These are phyloP conservation scores for Thaleichthys pacificus DNA, from an alignment of 2,797 vertebrate genomes.

Conservation along the genomic window DNA sequence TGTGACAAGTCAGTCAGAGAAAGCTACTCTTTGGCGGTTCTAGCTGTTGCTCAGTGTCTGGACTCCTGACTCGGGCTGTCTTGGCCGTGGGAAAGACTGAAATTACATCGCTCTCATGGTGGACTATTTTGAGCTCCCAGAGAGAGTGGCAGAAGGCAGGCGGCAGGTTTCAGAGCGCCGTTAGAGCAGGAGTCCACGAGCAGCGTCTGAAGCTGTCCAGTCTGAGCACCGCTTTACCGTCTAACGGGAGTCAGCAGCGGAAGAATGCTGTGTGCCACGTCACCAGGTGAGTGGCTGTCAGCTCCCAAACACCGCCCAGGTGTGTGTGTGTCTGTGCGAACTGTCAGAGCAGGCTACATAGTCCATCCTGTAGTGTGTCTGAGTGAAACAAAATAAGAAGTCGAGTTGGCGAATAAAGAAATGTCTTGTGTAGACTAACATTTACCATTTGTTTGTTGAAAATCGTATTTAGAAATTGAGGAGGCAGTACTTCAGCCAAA, in stretches of 20 bases:
- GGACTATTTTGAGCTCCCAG: conserved; percentile 82
- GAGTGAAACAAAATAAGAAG: not conserved
- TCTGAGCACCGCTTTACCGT: conserved; percentile 45
- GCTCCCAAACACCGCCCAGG: conserved; percentile 51
- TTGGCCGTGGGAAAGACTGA: conserved; percentile 83
- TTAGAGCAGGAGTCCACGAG: conserved; percentile 66
- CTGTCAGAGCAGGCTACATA: not conserved
- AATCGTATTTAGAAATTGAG: not conserved
- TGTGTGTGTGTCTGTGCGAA: conserved; percentile 35
- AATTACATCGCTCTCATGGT: conserved; percentile 81
- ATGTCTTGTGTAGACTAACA: not conserved
- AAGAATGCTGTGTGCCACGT: conserved; percentile 79
- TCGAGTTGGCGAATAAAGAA: not conserved
- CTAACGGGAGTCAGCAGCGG: conserved; percentile 59
- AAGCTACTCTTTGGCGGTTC: conserved; percentile 39
- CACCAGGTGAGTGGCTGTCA: conserved; percentile 71
- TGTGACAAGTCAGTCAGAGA: conserved; percentile 13
- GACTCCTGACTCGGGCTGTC: conserved; percentile 59
- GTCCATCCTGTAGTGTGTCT: not conserved
- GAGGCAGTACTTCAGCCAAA: not conserved
- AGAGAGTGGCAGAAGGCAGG: conserved; percentile 79
- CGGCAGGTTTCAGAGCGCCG: conserved; percentile 73
- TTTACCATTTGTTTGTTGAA: not conserved
- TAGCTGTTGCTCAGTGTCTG: conserved; percentile 59
- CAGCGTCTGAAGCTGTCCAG: conserved; percentile 59